phyloP scores from a whole-genome alignment of 2,888 invertebrate species.

The Melanostoma mellinum region DNA sequence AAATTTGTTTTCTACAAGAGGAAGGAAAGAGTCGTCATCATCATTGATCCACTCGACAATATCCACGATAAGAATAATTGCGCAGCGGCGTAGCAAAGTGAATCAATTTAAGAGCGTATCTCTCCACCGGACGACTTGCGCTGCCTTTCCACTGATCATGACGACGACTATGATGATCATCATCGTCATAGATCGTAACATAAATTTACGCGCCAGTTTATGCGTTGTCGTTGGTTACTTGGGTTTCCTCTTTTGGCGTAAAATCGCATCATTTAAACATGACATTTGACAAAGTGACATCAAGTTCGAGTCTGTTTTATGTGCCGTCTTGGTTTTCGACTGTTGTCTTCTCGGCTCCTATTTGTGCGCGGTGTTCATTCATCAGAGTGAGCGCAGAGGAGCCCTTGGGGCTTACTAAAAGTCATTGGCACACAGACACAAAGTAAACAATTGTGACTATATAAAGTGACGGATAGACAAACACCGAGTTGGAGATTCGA shows the following conservation, averaged over 20 bases:
- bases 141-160: conserved; percentile 4
- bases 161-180: conserved; percentile 45
- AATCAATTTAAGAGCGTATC: conserved; percentile 49
- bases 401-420: conserved; percentile 9
- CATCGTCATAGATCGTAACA: conserved; percentile 52
- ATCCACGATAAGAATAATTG: conserved; percentile 62
- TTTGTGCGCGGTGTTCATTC: conserved; percentile 60
- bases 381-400: conserved; percentile 38
- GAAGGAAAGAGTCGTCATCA: neutral
- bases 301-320: conserved; percentile 72
- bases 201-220: conserved; percentile 64
- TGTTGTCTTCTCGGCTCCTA: conserved; percentile 18
- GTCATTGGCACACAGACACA: conserved; percentile 54
- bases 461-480: conserved; percentile 63
- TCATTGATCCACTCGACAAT: conserved; percentile 29
- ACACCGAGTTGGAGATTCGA: conserved; percentile 55
- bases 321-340: conserved; percentile 53
- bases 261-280: conserved; percentile 74
- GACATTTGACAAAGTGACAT: conserved; percentile 76
- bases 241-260: conserved; percentile 21
- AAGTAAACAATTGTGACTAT: conserved; percentile 64
- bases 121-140: neutral
- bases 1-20: neutral
- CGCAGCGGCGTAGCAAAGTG: conserved; percentile 57
- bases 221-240: conserved; percentile 25